phyloP scores from a whole-genome alignment of 2,113 vertebrate species.

The Panthera tigris region DNA sequence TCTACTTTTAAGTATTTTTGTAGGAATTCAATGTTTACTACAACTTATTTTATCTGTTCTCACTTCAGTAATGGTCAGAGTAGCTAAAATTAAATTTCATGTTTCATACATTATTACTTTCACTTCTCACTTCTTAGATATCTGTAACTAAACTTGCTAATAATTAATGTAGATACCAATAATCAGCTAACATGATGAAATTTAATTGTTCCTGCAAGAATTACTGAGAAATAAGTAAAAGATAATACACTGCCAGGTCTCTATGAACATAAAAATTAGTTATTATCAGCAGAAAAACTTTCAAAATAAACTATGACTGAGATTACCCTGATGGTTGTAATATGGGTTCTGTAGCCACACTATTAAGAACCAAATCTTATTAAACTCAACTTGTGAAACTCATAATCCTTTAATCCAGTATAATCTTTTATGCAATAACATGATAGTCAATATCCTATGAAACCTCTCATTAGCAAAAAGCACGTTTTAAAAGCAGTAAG shows the following conservation, averaged over 20 bases:
- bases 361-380: constrained; percentile 49
- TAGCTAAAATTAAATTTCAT: constrained; percentile 65
- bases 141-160: constrained; percentile 67
- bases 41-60: constrained; percentile 38
- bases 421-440: constrained; percentile 42
- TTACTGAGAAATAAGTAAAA: constrained; percentile 56
- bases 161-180: constrained; percentile 42
- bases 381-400: constrained; percentile 66
- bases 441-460: constrained; percentile 42
- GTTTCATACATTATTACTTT: constrained; percentile 55
- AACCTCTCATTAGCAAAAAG: constrained; percentile 35
- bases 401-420: constrained; percentile 60
- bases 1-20: constrained; percentile 8
- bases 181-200: constrained; percentile 66
- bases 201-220: constrained; percentile 49
- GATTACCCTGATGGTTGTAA: constrained; percentile 32
- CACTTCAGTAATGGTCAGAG: constrained; percentile 51
- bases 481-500: constrained; percentile 20
- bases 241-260: constrained; percentile 31
- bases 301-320: constrained; percentile 66
- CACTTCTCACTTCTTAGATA: constrained; percentile 66
- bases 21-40: constrained; percentile 47
- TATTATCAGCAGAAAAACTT: constrained; percentile 56
- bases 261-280: constrained; percentile 57
- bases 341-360: not conserved